Evolutionary conservation across 2,113 vertebrate genomes (phyloP), one percentile per base, ranked within the genome.

Genomic region (Oostethus manadensis): DNA sequence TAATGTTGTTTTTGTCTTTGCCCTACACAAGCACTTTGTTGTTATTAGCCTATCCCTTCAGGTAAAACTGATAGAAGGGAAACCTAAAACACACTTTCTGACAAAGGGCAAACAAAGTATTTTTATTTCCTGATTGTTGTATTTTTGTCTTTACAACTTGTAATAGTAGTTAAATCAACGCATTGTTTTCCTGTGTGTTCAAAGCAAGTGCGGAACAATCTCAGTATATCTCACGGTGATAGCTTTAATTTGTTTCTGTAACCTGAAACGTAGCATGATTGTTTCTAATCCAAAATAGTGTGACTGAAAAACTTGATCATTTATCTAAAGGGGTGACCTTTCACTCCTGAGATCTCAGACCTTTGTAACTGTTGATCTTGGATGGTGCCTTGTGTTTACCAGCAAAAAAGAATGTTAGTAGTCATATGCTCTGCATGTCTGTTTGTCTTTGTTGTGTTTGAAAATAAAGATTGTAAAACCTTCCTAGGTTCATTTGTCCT

Each of bases 281-380:
- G 38, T 13, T 42, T 42, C 11, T 42, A 42, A 42, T 42, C n/a
- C 11, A 10, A 49, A 21, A 26, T 17, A 3, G 26, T 3, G 7
- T 16, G 38, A 17, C 14, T 51, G 15, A 51, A 51, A 3, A 26
- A 26, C 7, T 47, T 47, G 13, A 14, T 10, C 13, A 47, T n/a
- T 8, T 20, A 23, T 26, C 17, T 51, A 17, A 51, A 75, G 76
- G 77, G 84, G 80, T 90, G 82, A 89, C 23, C 51, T 55, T 65
- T 77, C 64, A 63, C 48, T 55, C 38, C 71, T 65, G 66, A 66
- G 45, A 77, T 71, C 57, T 65, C 60, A 81, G 70, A 81, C 79
- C 74, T 60, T 77, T 78, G 74, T 75, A 72, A 83, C 79, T 88
- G 69, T 80, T 86, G 70, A 81, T 77, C 73, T 81, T 84, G 76